These are phyloP conservation scores for Torymus auratus DNA, from an alignment of 2,888 invertebrate species.

Conservation along the genomic window DNA sequence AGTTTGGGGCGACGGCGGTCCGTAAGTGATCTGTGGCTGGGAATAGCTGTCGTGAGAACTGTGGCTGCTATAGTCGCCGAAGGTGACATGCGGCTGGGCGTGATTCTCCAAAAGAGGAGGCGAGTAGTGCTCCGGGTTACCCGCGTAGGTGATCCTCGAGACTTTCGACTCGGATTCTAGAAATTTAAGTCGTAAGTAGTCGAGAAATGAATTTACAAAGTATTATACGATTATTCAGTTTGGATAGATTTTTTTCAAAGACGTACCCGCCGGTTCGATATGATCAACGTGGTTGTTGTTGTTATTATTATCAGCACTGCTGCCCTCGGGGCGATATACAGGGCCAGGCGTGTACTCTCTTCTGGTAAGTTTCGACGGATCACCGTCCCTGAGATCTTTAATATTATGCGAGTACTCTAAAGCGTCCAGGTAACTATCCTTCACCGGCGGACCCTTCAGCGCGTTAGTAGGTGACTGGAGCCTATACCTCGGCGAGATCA, in stretches of 20 bases:
- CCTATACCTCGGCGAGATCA: constrained; percentile 21
- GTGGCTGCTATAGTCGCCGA: background rate
- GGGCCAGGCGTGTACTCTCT: constrained; percentile 66
- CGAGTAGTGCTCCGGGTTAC: background rate
- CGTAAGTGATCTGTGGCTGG: constrained; percentile 30
- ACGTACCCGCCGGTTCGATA: constrained; percentile 5
- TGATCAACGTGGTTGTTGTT: background rate
- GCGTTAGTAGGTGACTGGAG: background rate
- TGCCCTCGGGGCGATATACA: constrained; percentile 61
- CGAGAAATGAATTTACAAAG: too few species aligned
- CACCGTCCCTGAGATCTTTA: constrained; percentile 68
- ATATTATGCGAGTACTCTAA: constrained; percentile 80
- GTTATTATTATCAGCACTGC: background rate
- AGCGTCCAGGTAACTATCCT: constrained; percentile 83
- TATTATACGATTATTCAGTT: too few species aligned
- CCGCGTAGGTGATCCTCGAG: constrained; percentile 34
- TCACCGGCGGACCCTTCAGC: constrained; percentile 27
- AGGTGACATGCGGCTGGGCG: background rate
- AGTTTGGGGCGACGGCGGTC: constrained; percentile 40
- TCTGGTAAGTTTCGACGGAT: constrained; percentile 61
- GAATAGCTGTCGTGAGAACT: background rate
- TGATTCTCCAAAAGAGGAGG: background rate
- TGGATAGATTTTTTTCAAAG: too few species aligned
- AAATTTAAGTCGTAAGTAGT: too few species aligned
- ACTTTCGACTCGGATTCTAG: constrained; percentile 32